Evolutionary conservation across 2,888 invertebrate species (phyloP).

Genomic region (Pristionchus entomophagus): DNA sequence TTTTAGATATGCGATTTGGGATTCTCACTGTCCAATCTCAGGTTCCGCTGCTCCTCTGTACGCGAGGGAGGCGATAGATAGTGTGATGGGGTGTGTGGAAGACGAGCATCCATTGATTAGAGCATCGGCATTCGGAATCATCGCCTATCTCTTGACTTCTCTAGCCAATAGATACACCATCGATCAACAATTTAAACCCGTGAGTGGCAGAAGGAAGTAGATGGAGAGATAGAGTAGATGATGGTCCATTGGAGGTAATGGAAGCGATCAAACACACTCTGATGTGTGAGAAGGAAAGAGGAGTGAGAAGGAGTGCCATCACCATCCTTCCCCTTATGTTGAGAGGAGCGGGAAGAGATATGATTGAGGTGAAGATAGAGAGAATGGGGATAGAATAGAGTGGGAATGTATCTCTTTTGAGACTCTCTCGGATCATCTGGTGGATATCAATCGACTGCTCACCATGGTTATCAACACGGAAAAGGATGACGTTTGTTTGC

Average conservation of each 20-base stretch:
- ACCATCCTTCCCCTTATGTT: background rate
- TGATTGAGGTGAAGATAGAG: conserved; percentile 18
- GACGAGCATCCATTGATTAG: conserved; percentile 2
- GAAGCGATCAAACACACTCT: background rate
- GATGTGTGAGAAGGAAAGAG: background rate
- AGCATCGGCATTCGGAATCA: background rate
- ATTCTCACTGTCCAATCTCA: too few species aligned
- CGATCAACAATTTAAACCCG: background rate
- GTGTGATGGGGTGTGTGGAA: background rate
- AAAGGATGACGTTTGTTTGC: conserved; percentile 6
- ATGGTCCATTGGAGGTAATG: background rate
- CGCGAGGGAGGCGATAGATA: background rate
- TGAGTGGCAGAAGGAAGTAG: background rate
- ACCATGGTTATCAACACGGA: background rate
- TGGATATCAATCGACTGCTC: conserved; percentile 20
- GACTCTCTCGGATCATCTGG: background rate
- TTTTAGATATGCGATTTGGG: too few species aligned
- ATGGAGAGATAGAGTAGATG: background rate
- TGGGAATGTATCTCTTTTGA: background rate
- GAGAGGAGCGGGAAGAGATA: conserved; percentile 12
- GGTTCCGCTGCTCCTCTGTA: conserved; percentile 1
- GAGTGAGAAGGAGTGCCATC: background rate
- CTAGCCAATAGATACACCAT: background rate
- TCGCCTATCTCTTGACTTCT: background rate
- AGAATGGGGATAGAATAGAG: background rate